Evolutionary conservation across 53 echinoderm and acorn worm genomes (phyloP).

Genomic region (Echinarachnius parma): DNA sequence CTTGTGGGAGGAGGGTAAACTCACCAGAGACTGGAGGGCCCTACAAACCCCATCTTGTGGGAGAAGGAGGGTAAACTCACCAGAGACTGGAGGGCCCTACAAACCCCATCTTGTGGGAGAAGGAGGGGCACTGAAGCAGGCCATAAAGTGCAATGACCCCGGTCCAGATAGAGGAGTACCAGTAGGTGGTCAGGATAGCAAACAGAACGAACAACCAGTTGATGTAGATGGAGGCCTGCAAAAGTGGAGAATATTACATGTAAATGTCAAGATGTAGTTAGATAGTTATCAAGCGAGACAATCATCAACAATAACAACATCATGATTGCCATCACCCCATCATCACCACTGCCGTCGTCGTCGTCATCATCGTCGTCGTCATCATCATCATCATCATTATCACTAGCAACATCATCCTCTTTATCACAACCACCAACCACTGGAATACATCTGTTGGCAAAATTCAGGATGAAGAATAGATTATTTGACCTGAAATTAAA

Average conservation of each 20-base stretch:
- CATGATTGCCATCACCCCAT: too few relatives aligned
- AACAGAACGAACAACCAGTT: slow-evolving; percentile 74
- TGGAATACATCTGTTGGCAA: too few relatives aligned
- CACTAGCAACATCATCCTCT: not conserved
- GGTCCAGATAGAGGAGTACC: slow-evolving; percentile 73
- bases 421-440: not conserved
- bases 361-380: not conserved
- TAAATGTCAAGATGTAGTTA: not conserved
- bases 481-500: too few relatives aligned
- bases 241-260: not conserved
- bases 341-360: not conserved
- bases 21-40: slow-evolving; percentile 90
- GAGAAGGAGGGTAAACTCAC: slow-evolving; percentile 79
- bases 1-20: slow-evolving; percentile 77
- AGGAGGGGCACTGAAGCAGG: slow-evolving; percentile 71
- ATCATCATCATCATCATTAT: not conserved
- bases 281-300: too few relatives aligned
- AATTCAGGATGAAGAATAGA: too few relatives aligned
- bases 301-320: too few relatives aligned
- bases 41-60: slow-evolving; percentile 85
- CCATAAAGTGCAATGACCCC: slow-evolving; percentile 69
- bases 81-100: slow-evolving; percentile 89
- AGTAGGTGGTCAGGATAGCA: slow-evolving; percentile 72
- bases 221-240: slow-evolving; percentile 72
- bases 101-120: slow-evolving; percentile 83